Base-by-base conservation (phyloP, 2,888 invertebrate species). In the Vanessa cardui region DNA sequence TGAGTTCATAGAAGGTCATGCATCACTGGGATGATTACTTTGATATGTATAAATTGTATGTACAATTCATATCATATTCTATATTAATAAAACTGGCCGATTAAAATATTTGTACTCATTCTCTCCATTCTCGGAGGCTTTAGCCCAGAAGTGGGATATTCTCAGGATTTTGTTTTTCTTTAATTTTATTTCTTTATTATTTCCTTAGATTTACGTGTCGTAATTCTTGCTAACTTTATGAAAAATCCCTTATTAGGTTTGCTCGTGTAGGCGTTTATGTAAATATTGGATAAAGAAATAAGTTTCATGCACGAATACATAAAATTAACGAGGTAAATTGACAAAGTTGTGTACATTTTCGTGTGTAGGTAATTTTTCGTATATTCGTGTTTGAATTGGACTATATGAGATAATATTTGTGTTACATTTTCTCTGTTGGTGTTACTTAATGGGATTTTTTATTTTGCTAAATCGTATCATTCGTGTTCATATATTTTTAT, bases 251-350 rank as follows among this genome's bases (percentile, higher is more conserved):
- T 49, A 49, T 49, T 49, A 49, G 8, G 18, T 20, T 49, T 49
- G 9, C 20, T 49, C 18, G 49, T 18, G 49, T 49, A 49, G 49
- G 49, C 49, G 20, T 49, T 31, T 63, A 58, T 59, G 20, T 56
- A 66, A 67, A 52, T 52, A 12, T 21, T 12, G n/a, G 33, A 58
- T 50, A 46, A 59, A 59, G 31, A 67, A 63, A 45, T 52, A 54
- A 59, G 39, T 33, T 63, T 67, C 62, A 67, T 62, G 67, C 67
- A 47, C 62, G 58, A 58, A 52, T 33, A 62, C 62, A 33, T 54
- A 46, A 52, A 50, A 67, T 67, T 67, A 67, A 63, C 67, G 62
- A 63, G 58, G 33, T 46, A 21, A 67, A 39, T n/a, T 59, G 12
- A 26, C 20, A 58, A 63, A 54, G 50, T 63, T 62, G 6, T n/a